Conservation (phyloP, 2,888 invertebrate species). For the Sabatieria punctata region DNA sequence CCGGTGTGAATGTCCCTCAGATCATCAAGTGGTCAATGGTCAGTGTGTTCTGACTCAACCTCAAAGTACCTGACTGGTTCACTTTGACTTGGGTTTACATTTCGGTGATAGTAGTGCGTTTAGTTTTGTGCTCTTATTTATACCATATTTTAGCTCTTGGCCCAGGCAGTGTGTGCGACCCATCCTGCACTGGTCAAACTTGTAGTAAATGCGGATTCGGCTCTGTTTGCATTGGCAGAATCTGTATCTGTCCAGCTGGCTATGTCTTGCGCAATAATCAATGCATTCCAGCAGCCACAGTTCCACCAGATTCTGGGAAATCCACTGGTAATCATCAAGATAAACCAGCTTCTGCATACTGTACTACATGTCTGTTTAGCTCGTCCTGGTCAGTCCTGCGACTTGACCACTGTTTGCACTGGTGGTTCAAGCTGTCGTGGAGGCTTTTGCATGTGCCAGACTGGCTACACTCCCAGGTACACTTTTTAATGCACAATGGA, state of each 20-base stretch:
- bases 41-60: no score
- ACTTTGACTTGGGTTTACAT: no score
- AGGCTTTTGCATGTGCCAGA: background rate
- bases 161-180: background rate
- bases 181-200: background rate
- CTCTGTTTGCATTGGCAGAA: background rate
- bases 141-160: no score
- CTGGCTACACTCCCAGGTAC: background rate
- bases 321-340: no score
- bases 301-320: background rate
- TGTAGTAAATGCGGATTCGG: conserved; percentile 3
- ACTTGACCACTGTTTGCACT: no score
- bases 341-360: no score
- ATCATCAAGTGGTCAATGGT: background rate
- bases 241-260: conserved; percentile 5
- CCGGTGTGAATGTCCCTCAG: background rate
- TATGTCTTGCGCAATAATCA: background rate
- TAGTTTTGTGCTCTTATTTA: no score
- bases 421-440: no score
- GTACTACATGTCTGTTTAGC: no score
- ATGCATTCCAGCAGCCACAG: background rate
- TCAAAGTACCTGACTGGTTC: no score
- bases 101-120: no score
- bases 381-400: no score
- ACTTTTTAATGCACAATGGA: background rate